These are phyloP conservation scores for Eupithecia inturbata DNA, from an alignment of 2,888 invertebrate species.

Conservation along the genomic window DNA sequence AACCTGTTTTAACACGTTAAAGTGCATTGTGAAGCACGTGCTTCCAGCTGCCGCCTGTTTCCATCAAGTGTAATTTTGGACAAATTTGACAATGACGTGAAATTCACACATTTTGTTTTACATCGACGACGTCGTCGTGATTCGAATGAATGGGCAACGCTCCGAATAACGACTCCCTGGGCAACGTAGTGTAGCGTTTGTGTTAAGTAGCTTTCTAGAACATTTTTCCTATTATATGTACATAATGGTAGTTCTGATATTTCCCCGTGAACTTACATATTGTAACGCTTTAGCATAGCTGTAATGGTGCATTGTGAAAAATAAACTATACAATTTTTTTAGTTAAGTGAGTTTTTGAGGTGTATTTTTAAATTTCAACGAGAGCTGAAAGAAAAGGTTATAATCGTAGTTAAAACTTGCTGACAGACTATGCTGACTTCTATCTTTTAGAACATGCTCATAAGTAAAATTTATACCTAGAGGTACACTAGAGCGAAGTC, in stretches of 20 bases:
- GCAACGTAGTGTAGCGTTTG: not conserved
- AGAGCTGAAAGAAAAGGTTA: not conserved
- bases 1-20: constrained; percentile 5
- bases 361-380: not conserved
- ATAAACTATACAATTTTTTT: too few species aligned
- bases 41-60: constrained; percentile 9
- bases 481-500: not conserved
- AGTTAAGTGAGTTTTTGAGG: too few species aligned
- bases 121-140: not conserved
- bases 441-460: not conserved
- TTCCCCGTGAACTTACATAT: not conserved
- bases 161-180: not conserved
- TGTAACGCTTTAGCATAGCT: not conserved
- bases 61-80: not conserved
- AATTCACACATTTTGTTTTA: not conserved
- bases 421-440: not conserved
- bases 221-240: not conserved
- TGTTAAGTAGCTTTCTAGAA: not conserved
- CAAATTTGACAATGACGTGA: not conserved
- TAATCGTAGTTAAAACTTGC: not conserved
- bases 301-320: not conserved
- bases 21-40: constrained; percentile 14
- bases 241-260: too few species aligned
- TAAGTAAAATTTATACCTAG: not conserved
- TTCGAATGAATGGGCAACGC: not conserved